Base-by-base conservation (phyloP, 2,113 vertebrate genomes). In the Bambusicola thoracicus region DNA sequence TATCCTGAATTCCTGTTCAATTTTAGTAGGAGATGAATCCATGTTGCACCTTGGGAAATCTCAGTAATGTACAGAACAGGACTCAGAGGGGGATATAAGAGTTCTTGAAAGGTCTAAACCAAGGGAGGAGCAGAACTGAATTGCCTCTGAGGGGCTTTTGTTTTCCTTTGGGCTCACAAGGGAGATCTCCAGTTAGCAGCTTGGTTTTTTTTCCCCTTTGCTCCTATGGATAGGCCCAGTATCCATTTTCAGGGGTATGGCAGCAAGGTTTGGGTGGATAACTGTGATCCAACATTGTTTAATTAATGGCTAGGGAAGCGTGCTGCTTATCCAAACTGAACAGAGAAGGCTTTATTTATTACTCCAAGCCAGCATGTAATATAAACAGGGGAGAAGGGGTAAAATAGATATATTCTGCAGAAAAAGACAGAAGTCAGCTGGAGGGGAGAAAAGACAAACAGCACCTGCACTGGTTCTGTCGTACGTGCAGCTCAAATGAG, bases 271-370 rank as follows among this genome's bases (percentile, higher is more conserved):
- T 0, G 3, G 7, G 7, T 77, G 49, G 46, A n/a, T 68, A 75
- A 7, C 73, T 87, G 66, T 77, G 68, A 65, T 56, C 59, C 36
- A 30, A 5, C 36, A 36, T n/a, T 79, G 30, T 74, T 86, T 68
- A 62, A 55, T 56, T 88, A 68, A 24, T 72, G 46, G n/a, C 38
- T 53, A 65, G 62, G 62, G 25, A 87, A 74, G 15, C 65, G 75
- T 46, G 40, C 56, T 75, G 56, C 59, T 67, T 87, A 63, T 43
- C 14, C 70, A 75, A 34, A 27, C 70, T 84, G 58, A 66, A 82
- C 29, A 91, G 55, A 67, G 38, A 90, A 85, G 55, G 14, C 11
- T 25, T 74, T 87, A 55, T 81, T 93, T 93, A 80, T 85, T 65
- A 61, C 25, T 91, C 32, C 53, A 81, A 49, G 55, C 43, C 69